Percentiles rank a stretch among this genome's conserved stretches.
phyloP scores from a whole-genome alignment of 2,888 invertebrate species.

The Epinotia bilunana region DNA sequence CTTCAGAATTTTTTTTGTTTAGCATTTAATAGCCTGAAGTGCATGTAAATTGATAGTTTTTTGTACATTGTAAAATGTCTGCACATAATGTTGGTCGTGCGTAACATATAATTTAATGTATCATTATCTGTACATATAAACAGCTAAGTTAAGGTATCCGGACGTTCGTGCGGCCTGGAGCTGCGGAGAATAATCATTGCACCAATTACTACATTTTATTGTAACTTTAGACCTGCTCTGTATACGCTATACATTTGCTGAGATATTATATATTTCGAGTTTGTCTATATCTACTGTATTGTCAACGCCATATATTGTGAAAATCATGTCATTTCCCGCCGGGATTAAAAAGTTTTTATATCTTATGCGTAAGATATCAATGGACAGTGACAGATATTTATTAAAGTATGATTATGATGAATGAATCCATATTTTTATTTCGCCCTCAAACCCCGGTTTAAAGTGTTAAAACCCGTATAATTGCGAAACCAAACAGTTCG shows the following conservation, averaged over 20 bases:
- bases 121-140: slow-evolving; percentile 16
- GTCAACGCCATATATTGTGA: slow-evolving; percentile 10
- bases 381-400: slow-evolving; percentile 46
- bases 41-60: neutral
- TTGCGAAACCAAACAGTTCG: too few relatives aligned
- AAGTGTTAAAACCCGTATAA: neutral
- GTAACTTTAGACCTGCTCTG: neutral
- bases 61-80: neutral
- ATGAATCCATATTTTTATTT: slow-evolving; percentile 48
- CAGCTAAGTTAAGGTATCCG: neutral
- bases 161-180: neutral
- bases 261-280: slow-evolving; percentile 23
- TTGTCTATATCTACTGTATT: slow-evolving; percentile 3
- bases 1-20: too few relatives aligned
- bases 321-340: slow-evolving; percentile 6
- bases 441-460: neutral
- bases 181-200: neutral
- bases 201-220: slow-evolving; percentile 8
- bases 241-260: slow-evolving; percentile 21
- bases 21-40: neutral
- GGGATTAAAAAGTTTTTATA: slow-evolving; percentile 26
- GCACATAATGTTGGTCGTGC: neutral
- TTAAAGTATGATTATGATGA: slow-evolving; percentile 51
- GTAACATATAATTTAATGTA: neutral
- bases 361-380: slow-evolving; percentile 39